phyloP scores from a whole-genome alignment of 2,113 vertebrate genomes.

The Pomatorhinus ruficollis region DNA sequence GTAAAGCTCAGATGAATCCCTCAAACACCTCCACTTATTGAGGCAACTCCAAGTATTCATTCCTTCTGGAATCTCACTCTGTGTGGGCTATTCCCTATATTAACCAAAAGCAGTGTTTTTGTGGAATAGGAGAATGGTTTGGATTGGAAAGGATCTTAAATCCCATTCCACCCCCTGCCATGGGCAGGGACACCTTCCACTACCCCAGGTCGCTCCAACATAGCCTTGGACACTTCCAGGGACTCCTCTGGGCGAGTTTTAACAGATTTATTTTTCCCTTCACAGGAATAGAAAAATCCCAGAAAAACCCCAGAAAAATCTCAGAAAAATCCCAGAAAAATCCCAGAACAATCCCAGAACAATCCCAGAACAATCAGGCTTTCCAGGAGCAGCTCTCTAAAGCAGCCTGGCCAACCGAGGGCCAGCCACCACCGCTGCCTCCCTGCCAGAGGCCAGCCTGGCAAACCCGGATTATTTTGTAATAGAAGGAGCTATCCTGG shows the following conservation, averaged over 20 bases:
- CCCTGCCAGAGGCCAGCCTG: neutral
- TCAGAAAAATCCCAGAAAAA: neutral
- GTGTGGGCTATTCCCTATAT: accelerated
- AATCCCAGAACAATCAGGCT: neutral
- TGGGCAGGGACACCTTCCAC: neutral
- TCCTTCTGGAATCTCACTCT: neutral
- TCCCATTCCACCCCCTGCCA: neutral
- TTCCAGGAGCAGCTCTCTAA: neutral
- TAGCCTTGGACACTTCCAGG: neutral
- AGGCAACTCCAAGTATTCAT: neutral
- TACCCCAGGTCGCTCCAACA: neutral
- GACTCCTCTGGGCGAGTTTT: neutral
- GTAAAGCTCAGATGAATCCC: neutral
- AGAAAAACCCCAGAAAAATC: too few relatives aligned
- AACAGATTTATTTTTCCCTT: neutral
- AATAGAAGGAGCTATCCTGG: neutral
- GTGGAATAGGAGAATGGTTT: neutral
- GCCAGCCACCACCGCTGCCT: neutral
- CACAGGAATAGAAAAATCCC: neutral
- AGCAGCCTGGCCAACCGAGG: accelerated
- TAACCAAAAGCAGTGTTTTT: neutral
- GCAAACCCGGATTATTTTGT: neutral
- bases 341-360: neutral
- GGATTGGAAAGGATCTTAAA: neutral
- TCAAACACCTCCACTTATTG: neutral